phyloP scores from a whole-genome alignment of 2,113 vertebrate species.

The Tenebrosternarchus preto region DNA sequence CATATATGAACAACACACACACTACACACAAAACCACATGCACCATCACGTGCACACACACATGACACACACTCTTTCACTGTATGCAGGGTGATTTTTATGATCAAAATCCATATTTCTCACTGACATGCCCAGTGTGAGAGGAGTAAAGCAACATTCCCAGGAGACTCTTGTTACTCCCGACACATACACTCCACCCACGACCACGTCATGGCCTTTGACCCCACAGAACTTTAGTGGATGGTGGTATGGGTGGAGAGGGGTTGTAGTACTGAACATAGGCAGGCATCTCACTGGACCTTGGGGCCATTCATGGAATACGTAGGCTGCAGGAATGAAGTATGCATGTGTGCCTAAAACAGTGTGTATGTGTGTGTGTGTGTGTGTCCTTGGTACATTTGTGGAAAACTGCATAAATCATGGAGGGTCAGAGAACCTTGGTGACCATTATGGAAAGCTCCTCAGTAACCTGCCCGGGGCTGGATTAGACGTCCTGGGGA shows the following conservation, averaged over 20 bases:
- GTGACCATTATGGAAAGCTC: constrained; percentile 69
- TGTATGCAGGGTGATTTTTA: constrained; percentile 21
- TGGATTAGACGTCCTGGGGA: constrained; percentile 73
- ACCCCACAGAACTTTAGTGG: constrained; percentile 66
- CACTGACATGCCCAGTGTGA: constrained; percentile 22
- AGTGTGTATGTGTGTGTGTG: constrained; percentile 31
- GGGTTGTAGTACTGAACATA: constrained; percentile 24
- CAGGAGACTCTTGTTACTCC: constrained; percentile 60
- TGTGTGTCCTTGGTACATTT: constrained; percentile 50
- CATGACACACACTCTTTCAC: constrained; percentile 6
- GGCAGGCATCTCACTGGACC: constrained; percentile 19
- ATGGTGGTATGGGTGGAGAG: constrained; percentile 55
- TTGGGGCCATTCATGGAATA: constrained; percentile 15
- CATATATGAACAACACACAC: not conserved
- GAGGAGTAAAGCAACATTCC: constrained; percentile 44
- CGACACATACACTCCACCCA: constrained; percentile 63
- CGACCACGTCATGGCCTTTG: constrained; percentile 67
- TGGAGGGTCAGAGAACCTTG: constrained; percentile 66
- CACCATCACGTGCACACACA: not conserved
- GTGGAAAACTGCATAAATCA: constrained; percentile 62
- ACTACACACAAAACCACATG: not conserved
- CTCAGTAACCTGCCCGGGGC: constrained; percentile 68
- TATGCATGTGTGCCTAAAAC: constrained; percentile 38
- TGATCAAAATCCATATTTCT: constrained; percentile 23
- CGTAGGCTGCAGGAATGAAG: constrained; percentile 52